phyloP scores from a whole-genome alignment of 2,888 invertebrate species.

The Orthosia gothica region DNA sequence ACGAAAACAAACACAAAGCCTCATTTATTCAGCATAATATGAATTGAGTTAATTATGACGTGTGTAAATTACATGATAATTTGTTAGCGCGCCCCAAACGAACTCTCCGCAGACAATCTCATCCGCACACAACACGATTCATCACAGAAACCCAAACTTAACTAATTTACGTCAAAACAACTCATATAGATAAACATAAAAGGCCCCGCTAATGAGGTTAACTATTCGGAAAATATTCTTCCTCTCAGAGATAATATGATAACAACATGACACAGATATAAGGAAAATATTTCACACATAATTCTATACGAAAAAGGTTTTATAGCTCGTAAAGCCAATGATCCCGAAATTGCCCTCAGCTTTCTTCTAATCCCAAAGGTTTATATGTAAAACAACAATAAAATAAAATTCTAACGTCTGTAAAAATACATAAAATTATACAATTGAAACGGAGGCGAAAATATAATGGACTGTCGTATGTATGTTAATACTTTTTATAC shows the following conservation, averaged over 20 bases:
- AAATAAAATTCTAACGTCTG: slow-evolving; percentile 56
- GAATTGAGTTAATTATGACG: slow-evolving; percentile 45
- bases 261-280: slow-evolving; percentile 66
- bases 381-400: slow-evolving; percentile 68
- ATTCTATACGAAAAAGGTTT: slow-evolving; percentile 81
- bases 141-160: slow-evolving; percentile 51
- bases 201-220: slow-evolving; percentile 61
- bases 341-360: slow-evolving; percentile 81
- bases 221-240: slow-evolving; percentile 68
- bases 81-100: slow-evolving; percentile 40
- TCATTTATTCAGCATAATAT: slow-evolving; percentile 43
- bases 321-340: slow-evolving; percentile 85
- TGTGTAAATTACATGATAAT: slow-evolving; percentile 55
- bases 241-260: slow-evolving; percentile 66
- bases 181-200: slow-evolving; percentile 50
- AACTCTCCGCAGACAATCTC: slow-evolving; percentile 49
- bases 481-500: slow-evolving; percentile 2
- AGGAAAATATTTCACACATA: slow-evolving; percentile 75
- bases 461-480: neutral
- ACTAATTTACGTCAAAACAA: slow-evolving; percentile 59
- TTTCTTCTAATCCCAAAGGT: slow-evolving; percentile 69
- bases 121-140: slow-evolving; percentile 42
- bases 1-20: slow-evolving; percentile 6
- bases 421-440: slow-evolving; percentile 54
- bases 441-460: slow-evolving; percentile 40